Evolutionary conservation across 1,140 invertebrate species (phyloP).

Genomic region (Tetramorium parvispinum): DNA sequence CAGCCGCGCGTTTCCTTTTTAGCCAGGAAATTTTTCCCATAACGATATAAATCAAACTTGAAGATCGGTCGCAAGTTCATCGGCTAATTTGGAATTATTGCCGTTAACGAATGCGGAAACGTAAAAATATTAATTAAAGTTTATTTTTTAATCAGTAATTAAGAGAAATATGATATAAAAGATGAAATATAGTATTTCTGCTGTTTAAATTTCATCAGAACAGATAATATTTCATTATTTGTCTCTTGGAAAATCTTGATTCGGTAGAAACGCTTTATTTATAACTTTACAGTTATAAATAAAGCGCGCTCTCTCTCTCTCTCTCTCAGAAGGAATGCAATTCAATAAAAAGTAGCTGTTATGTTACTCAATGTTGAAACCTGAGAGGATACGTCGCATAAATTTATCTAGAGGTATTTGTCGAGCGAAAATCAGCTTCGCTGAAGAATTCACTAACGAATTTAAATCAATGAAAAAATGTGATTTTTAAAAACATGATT

Average conservation of each 20-base stretch:
- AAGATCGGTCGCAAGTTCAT: neutral
- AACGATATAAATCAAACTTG: neutral
- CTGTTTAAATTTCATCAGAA: neutral
- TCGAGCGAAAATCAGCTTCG: neutral
- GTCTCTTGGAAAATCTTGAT: neutral
- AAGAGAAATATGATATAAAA: neutral
- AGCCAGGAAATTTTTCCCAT: neutral
- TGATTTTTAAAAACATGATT: neutral
- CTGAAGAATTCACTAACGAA: neutral
- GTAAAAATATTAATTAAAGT: neutral
- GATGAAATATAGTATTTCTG: neutral
- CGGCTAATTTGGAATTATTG: neutral
- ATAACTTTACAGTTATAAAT: neutral
- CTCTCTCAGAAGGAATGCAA: neutral
- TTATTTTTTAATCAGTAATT: neutral
- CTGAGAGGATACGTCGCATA: neutral
- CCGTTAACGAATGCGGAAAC: neutral
- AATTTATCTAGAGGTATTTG: neutral
- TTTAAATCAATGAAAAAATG: neutral
- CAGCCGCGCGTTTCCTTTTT: neutral
- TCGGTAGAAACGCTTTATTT: neutral
- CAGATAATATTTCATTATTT: neutral
- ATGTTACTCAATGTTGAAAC: neutral
- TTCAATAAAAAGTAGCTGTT: neutral
- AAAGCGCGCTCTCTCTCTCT: no score